Evolutionary conservation across 2,113 vertebrate species (phyloP).

Genomic region (Saguinus midas): DNA sequence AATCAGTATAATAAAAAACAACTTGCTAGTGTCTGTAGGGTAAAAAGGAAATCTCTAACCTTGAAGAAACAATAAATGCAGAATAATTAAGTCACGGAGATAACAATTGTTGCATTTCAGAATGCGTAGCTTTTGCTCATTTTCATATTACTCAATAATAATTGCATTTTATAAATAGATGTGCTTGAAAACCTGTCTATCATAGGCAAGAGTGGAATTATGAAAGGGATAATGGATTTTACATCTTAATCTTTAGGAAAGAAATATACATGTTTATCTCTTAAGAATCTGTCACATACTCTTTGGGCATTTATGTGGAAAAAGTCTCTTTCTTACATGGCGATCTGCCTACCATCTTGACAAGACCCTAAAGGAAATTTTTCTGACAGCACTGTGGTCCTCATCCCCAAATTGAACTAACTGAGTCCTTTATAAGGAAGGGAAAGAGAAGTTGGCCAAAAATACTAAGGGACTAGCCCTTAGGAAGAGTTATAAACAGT

Average conservation of each 20-base stretch:
- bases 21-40: conserved; percentile 58
- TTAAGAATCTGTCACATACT: not conserved
- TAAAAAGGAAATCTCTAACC: conserved; percentile 41
- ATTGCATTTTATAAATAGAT: not conserved
- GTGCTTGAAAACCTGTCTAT: not conserved
- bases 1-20: conserved; percentile 54
- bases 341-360: not conserved
- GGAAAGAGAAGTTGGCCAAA: not conserved
- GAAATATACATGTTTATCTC: not conserved
- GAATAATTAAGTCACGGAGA: conserved; percentile 10
- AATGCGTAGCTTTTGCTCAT: not conserved
- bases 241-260: not conserved
- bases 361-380: not conserved
- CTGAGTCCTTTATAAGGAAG: not conserved
- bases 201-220: not conserved
- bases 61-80: conserved; percentile 43
- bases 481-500: not conserved
- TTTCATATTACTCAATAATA: not conserved
- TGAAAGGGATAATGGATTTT: not conserved
- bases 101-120: not conserved
- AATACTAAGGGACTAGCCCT: not conserved
- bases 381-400: not conserved
- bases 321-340: not conserved
- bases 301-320: not conserved
- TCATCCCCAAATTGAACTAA: not conserved